phyloP scores from a whole-genome alignment of 2,113 vertebrate genomes.

The Anser brachyrhynchus region DNA sequence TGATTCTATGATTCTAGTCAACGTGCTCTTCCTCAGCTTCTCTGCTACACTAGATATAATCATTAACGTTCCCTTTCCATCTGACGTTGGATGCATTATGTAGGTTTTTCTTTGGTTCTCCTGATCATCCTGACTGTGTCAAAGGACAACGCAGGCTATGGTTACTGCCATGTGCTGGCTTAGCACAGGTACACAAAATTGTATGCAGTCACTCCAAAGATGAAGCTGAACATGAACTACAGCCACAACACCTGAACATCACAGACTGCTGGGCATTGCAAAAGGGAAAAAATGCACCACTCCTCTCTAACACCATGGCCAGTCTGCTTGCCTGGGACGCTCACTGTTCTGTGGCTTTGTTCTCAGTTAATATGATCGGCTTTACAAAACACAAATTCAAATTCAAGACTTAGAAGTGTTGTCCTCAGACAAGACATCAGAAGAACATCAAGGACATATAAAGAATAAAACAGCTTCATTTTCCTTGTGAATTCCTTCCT shows the following conservation, averaged over 20 bases:
- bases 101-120: background rate
- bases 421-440: background rate
- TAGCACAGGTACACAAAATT: background rate
- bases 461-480: conserved; percentile 29
- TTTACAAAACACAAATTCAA: background rate
- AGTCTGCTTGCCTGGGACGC: background rate
- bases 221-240: background rate
- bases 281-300: background rate
- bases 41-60: background rate
- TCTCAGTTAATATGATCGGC: fast-evolving
- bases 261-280: fast-evolving
- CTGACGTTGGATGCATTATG: background rate
- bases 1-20: background rate
- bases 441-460: background rate
- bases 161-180: background rate
- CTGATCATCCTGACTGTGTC: background rate
- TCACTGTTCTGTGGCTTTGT: background rate
- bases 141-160: background rate
- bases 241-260: background rate
- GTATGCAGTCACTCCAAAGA: background rate
- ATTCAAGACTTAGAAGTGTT: background rate
- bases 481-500: background rate
- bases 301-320: background rate
- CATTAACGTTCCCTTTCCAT: background rate
- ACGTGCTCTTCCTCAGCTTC: background rate